Evolutionary conservation across 2,888 invertebrate genomes (phyloP).

Genomic region (Heteropelma amictum): DNA sequence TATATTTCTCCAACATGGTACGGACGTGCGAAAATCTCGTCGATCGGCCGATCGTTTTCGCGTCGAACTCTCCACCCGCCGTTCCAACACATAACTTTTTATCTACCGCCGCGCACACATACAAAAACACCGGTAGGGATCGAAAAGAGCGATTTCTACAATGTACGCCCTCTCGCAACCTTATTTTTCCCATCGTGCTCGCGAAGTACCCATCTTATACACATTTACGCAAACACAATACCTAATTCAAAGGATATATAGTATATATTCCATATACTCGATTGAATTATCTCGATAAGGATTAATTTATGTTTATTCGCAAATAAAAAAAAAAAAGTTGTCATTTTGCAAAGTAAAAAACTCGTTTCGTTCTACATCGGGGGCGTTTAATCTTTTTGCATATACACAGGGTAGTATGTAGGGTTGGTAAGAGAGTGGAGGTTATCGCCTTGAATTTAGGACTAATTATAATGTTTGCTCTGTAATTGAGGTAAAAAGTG

Average conservation of each 20-base stretch:
- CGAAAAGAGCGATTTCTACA: constrained; percentile 50
- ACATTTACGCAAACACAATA: background rate
- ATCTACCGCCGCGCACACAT: background rate
- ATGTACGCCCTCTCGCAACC: constrained; percentile 20
- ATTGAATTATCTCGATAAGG: no score
- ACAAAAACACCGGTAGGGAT: constrained; percentile 21
- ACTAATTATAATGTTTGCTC: no score
- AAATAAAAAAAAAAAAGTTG: no score
- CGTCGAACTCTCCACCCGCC: constrained; percentile 8
- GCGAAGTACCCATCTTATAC: constrained; percentile 5
- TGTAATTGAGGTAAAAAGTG: no score
- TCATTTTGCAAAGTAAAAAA: no score
- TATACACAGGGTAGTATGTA: no score
- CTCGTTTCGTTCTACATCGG: no score
- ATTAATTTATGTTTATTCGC: no score
- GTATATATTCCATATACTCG: background rate
- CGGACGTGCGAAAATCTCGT: constrained; percentile 47
- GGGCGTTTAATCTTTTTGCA: no score
- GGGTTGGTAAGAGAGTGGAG: no score
- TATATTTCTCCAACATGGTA: constrained; percentile 49
- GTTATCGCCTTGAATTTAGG: no score
- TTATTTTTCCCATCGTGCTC: constrained; percentile 31
- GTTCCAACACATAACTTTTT: background rate
- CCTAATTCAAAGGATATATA: background rate
- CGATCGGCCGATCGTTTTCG: constrained; percentile 36